Evolutionary conservation across 2,797 vertebrate species (phyloP).

Genomic region (Capromys pilorides): DNA sequence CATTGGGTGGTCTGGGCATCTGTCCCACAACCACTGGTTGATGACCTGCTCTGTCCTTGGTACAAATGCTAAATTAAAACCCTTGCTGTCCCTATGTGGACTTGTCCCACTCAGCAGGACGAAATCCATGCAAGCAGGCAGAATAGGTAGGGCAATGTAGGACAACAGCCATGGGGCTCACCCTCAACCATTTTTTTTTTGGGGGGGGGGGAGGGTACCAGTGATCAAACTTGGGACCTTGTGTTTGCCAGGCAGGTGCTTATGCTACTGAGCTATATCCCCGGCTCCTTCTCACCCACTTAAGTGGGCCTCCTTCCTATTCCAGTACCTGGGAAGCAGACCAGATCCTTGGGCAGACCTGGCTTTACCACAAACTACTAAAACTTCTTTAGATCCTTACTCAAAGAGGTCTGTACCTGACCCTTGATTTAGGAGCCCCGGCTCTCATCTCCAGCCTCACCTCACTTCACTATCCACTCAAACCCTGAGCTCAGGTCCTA

Average conservation of each 20-base stretch:
- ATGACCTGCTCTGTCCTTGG: neutral
- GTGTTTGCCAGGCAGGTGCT: no score
- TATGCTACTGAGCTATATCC: no score
- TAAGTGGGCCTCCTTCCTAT: neutral
- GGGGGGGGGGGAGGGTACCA: no score
- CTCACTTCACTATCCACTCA: neutral
- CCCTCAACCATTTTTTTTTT: neutral
- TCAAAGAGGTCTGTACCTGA: neutral
- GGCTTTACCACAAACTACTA: neutral
- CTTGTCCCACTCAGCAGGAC: neutral
- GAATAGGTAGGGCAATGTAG: neutral
- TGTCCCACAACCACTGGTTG: neutral
- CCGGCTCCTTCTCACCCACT: neutral
- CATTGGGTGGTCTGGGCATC: neutral
- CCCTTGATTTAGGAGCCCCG: neutral
- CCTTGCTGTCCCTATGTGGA: neutral
- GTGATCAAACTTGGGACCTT: no score
- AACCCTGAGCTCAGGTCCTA: neutral
- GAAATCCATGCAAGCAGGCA: neutral
- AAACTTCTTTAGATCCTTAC: neutral
- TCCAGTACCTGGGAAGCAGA: neutral
- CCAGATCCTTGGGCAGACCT: neutral
- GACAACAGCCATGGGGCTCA: neutral
- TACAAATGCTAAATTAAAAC: conserved; percentile 47
- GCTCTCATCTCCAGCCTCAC: neutral